A percentile compares a stretch with the other conserved stretches of the same genome.
Conservation (phyloP, 2,113 vertebrate genomes). For the Stegastes partitus region DNA sequence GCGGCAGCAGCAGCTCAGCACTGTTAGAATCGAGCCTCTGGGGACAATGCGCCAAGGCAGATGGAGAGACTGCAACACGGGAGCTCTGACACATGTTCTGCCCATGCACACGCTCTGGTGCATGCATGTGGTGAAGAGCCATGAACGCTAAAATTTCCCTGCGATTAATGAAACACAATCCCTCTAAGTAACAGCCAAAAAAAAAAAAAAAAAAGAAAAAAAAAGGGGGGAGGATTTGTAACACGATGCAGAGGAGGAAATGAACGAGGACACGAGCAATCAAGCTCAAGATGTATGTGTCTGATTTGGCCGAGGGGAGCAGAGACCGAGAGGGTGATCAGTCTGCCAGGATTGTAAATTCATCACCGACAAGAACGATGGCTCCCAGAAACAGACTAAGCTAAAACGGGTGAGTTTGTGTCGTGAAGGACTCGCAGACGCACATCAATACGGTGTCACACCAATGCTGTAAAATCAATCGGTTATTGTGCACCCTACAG, state of each 20-base stretch:
- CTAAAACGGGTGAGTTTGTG: slow-evolving; percentile 38
- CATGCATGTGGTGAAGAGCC: background rate
- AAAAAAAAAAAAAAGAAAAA: no score
- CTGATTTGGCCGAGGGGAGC: background rate
- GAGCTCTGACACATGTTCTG: slow-evolving; percentile 35
- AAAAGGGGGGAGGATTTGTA: background rate
- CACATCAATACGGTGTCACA: no score
- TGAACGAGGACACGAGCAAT: background rate
- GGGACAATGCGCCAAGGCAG: slow-evolving; percentile 64
- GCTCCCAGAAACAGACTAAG: slow-evolving; percentile 4
- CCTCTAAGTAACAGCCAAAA: background rate
- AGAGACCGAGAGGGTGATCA: background rate
- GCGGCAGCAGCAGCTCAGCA: slow-evolving; percentile 32
- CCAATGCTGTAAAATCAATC: no score
- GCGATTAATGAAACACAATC: background rate
- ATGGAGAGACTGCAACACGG: slow-evolving; percentile 50
- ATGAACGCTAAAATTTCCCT: background rate
- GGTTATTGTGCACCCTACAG: background rate
- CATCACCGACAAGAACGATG: slow-evolving; percentile 9
- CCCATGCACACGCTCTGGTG: background rate
- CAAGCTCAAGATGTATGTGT: background rate
- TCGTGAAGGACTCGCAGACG: background rate
- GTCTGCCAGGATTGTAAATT: background rate
- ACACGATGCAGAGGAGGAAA: background rate
- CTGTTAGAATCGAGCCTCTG: slow-evolving; percentile 39